phyloP scores from a whole-genome alignment of 2,797 vertebrate genomes.

The Etheostoma nigrum region DNA sequence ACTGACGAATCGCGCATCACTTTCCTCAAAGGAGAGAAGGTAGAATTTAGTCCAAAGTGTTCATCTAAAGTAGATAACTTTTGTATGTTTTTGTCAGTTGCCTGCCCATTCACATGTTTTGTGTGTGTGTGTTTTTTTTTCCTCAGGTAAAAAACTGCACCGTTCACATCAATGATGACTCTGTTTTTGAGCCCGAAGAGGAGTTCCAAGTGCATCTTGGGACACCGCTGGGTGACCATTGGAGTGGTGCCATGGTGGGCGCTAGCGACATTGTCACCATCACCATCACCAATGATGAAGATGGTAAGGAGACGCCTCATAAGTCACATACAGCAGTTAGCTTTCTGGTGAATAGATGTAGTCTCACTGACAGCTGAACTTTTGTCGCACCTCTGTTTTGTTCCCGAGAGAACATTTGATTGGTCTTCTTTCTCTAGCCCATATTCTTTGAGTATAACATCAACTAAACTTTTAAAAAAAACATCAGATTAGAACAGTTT shows the following conservation, averaged over 20 bases:
- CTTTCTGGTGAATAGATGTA: not conserved
- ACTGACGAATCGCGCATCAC: conserved; percentile 90
- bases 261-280: conserved; percentile 86
- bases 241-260: conserved; percentile 95
- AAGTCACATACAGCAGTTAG: not conserved
- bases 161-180: conserved; percentile 91
- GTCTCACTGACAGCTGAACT: not conserved
- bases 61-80: not conserved
- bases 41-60: conserved; percentile 35
- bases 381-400: not conserved
- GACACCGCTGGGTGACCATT: conserved; percentile 93
- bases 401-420: not conserved
- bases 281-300: conserved; percentile 95
- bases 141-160: conserved; percentile 95
- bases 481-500: too few species aligned
- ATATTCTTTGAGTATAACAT: not conserved
- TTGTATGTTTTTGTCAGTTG: not conserved
- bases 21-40: conserved; percentile 96
- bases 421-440: not conserved
- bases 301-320: conserved; percentile 83
- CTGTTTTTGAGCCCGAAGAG: conserved; percentile 95
- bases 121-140: not conserved
- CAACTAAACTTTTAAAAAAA: too few species aligned
- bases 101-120: rapidly evolving
- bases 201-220: conserved; percentile 93